Evolutionary conservation across 2,113 vertebrate species (phyloP), one percentile per base, ranked within the genome.

Genomic region (Plectropomus leopardus): DNA sequence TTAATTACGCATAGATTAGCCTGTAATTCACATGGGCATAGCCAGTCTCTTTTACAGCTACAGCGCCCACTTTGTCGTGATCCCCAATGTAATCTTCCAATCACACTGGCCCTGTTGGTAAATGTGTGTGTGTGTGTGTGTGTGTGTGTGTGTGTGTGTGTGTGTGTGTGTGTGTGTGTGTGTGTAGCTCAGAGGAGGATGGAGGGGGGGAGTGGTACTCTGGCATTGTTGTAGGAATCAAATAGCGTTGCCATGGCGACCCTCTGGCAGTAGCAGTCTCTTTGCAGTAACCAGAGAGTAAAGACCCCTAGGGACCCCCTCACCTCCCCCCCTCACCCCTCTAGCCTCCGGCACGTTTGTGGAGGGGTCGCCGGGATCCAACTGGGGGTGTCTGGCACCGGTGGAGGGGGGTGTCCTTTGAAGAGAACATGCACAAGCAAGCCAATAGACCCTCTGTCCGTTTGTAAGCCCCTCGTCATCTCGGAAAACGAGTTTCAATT

Each of bases 151-250:
- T 50, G 82, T 70, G 44, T 69, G 60, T 65, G 76, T 69, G 80
- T 69, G 72, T 71, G 68, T 36, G 72, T 69, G 72, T 60, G 75
- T 74, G 84, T 65, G 63, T 82, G 57, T 65, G 77, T 67, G 81
- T 70, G 72, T 72, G 86, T 44, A 54, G 86, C 86, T 90, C 72
- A 76, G 82, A 83, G 73, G 28, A 57, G 61, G 51, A 54, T 54
- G 68, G 54, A 44, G 44, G 50, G 40, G 64, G 87, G 89, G 86
- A 32, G 86, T 42, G 81, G 84, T 40, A 63, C 58, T 82, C 88
- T 76, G 86, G 92, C 90, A 95, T 94, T 95, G 94, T 95, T 95
- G 93, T 89, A 92, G 92, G 92, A 94, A 95, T 94, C 92, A 92
- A 94, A 94, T 88, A 92, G 88, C 47, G 93, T 96, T 96, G 89